Evolutionary conservation across 2,888 invertebrate genomes (phyloP).

Genomic region (Nasonia oneida): DNA sequence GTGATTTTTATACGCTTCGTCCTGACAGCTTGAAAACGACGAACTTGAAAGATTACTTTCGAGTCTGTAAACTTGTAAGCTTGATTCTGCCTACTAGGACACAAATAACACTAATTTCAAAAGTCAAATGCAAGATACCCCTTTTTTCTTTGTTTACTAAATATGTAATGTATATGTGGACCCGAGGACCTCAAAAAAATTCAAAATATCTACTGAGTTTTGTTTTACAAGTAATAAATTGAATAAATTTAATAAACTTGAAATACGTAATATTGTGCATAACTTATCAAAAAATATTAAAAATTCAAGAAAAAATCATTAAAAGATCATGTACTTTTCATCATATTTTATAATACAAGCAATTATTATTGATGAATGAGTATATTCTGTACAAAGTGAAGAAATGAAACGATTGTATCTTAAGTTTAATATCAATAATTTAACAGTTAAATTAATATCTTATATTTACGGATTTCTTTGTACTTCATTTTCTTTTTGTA

Average conservation of each 20-base stretch:
- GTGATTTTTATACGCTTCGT: no score
- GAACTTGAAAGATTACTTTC: no score
- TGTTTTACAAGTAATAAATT: neutral
- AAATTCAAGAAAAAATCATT: neutral
- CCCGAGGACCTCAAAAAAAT: neutral
- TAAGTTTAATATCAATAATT: neutral
- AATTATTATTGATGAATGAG: neutral
- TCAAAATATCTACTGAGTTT: neutral
- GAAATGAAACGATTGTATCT: neutral
- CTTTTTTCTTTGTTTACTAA: no score
- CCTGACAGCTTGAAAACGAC: no score
- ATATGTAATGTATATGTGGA: no score
- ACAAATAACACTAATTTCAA: no score
- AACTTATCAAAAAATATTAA: no score
- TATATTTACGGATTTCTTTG: slow-evolving; percentile 14
- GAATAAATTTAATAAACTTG: neutral
- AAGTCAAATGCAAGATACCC: no score
- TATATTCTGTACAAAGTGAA: neutral
- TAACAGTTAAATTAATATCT: neutral
- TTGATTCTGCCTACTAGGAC: no score
- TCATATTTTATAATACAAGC: neutral
- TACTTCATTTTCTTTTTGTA: slow-evolving; percentile 17
- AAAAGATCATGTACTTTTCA: neutral
- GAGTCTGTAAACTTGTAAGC: no score
- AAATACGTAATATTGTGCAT: no score